A percentile compares a stretch with the other conserved stretches of the same genome.
Conservation (phyloP, 35 echinoderm and acorn worm species). For the Heliocidaris tuberculata region DNA sequence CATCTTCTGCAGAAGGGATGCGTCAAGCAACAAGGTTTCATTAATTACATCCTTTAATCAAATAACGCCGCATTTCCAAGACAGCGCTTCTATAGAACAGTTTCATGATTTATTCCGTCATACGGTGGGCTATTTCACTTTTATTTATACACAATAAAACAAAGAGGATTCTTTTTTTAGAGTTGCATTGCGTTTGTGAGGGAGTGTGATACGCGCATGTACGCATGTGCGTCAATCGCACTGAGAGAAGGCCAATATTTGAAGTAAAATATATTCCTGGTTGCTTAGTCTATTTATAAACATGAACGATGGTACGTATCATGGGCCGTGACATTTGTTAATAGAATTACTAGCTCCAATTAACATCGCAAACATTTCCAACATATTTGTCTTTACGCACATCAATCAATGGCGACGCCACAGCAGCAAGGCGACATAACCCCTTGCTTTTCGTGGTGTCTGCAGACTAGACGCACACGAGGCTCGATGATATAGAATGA, state of each 20-base stretch:
- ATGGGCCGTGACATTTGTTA: neutral
- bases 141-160: neutral
- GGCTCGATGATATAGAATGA: neutral
- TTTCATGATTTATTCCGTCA: neutral
- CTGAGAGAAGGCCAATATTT: neutral
- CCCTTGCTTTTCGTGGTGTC: neutral
- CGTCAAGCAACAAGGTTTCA: neutral
- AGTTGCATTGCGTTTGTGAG: neutral
- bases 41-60: neutral
- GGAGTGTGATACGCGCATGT: neutral
- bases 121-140: neutral
- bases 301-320: neutral
- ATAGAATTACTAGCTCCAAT: constrained; percentile 34
- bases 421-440: neutral
- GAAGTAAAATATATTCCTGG: neutral
- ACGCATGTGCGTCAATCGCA: no score
- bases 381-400: constrained; percentile 25
- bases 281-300: neutral
- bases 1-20: neutral
- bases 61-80: neutral
- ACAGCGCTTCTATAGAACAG: neutral
- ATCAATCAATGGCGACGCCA: constrained; percentile 15
- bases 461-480: neutral
- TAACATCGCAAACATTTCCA: constrained; percentile 29
- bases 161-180: neutral